Base-by-base conservation (phyloP, 2,888 invertebrate genomes). In the Brenthis ino region DNA sequence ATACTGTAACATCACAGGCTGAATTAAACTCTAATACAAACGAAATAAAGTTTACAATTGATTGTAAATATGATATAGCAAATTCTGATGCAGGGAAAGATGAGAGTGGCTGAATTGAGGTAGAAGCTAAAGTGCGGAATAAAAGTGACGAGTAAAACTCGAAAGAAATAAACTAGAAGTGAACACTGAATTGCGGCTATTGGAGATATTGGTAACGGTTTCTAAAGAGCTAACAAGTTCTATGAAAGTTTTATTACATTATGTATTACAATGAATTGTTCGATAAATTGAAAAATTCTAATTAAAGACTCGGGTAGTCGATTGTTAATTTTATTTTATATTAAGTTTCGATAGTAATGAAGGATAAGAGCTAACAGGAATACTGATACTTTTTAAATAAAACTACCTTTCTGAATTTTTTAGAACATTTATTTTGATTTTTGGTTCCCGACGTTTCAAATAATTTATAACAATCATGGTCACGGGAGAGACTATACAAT, bases 31-130 rank as follows among this genome's bases (percentile, higher is more conserved):
- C 47, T 77, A 76, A 68, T n/a, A 0, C 60, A 24, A 54, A 67
- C 33, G 5, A 0, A 0, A 20, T 74, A 87, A 60, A 79, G 77
- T 72, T 66, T 24, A 67, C 70, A 78, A 77, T 76, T 4, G 57
- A 58, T 60, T 68, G 77, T 20, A 12, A 14, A 4, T 65, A 12
- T 61, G 69, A 76, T 77, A 84, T 80, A 80, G 82, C 80, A 82
- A 89, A 90, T 90, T 90, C 85, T 81, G 85, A 87, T 86, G 89
- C 88, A 85, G 80, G 82, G 84, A 83, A 87, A 87, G 86, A 86
- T 82, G 85, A 82, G 86, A 91, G 89, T 89, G 85, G 87, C 89
- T 88, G 88, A 88, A 89, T 88, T 85, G 88, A 89, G 88, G 88
- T 87, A 80, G 85, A 88, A 88, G 84, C 85, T 87, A 88, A 88